Evolutionary conservation across 2,888 invertebrate species (phyloP).

Genomic region (Sinohyriopsis cumingii): DNA sequence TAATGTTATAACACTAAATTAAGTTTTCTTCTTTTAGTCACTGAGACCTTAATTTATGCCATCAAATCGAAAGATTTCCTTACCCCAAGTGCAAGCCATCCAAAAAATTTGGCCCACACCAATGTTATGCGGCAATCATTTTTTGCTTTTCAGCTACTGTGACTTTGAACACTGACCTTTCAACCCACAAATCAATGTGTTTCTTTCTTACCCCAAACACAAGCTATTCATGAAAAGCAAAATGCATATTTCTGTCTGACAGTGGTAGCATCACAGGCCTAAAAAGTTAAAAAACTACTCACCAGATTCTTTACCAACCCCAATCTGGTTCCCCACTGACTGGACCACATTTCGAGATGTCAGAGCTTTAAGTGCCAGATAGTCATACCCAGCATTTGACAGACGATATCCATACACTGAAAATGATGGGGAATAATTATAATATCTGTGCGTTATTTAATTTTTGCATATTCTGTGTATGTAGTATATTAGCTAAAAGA

Average conservation of each 20-base stretch:
- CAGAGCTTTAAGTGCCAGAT: conserved; percentile 91
- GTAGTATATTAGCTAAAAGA: no score
- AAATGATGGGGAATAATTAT: conserved; percentile 12
- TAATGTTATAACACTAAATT: no score
- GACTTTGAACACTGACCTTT: no score
- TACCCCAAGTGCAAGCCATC: no score
- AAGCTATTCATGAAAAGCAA: background rate
- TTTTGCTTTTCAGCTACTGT: no score
- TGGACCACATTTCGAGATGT: conserved; percentile 82
- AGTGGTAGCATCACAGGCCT: background rate
- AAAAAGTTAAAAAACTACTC: conserved; percentile 4
- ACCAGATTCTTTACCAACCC: conserved; percentile 96
- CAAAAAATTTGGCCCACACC: no score
- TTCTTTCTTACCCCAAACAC: background rate
- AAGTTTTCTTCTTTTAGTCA: no score
- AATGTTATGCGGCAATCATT: no score
- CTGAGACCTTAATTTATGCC: no score
- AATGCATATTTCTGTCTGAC: background rate
- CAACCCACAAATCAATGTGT: background rate
- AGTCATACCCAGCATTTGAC: conserved; percentile 97
- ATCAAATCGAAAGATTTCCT: no score
- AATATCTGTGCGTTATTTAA: background rate
- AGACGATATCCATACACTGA: conserved; percentile 96
- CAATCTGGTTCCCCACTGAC: conserved; percentile 98
- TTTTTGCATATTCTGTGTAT: background rate